Percentiles rank a stretch among this genome's conserved stretches.
Evolutionary conservation across 2,797 vertebrate species (phyloP).

Genomic region (Neosilurus mollespiculum): DNA sequence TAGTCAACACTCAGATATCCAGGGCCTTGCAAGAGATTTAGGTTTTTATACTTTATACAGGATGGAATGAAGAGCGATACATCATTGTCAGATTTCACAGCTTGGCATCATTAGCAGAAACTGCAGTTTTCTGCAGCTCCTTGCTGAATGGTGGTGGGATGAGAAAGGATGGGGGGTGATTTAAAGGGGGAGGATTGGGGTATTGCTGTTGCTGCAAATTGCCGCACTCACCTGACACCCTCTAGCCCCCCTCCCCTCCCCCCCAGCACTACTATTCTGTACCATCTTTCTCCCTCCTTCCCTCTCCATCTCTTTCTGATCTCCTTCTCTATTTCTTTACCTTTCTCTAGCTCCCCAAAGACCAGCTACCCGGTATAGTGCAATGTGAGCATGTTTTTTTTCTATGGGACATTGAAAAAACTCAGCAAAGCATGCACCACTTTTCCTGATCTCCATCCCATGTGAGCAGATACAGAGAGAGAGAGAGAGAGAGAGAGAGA

Average conservation of each 20-base stretch:
- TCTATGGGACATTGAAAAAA: conserved; percentile 48
- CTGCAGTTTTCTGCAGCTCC: conserved; percentile 73
- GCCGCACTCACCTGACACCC: conserved; percentile 83
- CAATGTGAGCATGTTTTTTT: conserved; percentile 63
- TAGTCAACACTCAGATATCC: conserved; percentile 14
- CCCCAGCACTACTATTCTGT: conserved; percentile 38
- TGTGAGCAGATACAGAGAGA: conserved; percentile 65
- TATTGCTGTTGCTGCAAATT: conserved; percentile 60
- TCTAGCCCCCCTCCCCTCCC: conserved; percentile 44
- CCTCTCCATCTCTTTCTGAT: conserved; percentile 47
- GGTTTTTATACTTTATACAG: conserved; percentile 44
- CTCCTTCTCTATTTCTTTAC: conserved; percentile 48
- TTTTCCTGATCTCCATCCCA: conserved; percentile 67
- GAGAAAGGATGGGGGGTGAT: conserved; percentile 36
- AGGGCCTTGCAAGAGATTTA: conserved; percentile 36
- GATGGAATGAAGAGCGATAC: conserved; percentile 46
- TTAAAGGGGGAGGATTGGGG: conserved; percentile 25
- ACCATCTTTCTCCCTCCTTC: conserved; percentile 39
- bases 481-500: conserved; percentile 29
- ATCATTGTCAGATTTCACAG: conserved; percentile 61
- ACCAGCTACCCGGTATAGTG: conserved; percentile 64
- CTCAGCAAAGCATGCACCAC: conserved; percentile 69
- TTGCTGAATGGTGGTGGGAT: conserved; percentile 53
- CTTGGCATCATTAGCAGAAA: conserved; percentile 76
- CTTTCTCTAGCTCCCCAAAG: conserved; percentile 58